Evolutionary conservation across 2,797 vertebrate species (phyloP).

Genomic region (Acipenser oxyrinchus): DNA sequence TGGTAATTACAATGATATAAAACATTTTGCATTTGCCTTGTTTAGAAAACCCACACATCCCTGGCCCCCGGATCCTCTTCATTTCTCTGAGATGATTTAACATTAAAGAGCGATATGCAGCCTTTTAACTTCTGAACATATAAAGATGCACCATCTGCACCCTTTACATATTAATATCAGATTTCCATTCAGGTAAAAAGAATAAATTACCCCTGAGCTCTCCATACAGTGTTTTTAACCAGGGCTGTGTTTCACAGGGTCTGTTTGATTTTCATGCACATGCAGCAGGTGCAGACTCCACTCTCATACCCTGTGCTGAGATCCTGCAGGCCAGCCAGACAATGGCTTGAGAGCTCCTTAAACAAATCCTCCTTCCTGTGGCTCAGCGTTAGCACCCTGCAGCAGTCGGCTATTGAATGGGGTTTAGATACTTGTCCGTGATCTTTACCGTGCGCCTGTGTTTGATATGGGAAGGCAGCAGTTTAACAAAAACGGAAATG

Average conservation of each 20-base stretch:
- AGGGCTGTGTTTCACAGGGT: slow-evolving; percentile 26
- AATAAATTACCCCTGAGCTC: slow-evolving; percentile 18
- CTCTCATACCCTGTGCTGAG: neutral
- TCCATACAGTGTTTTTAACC: slow-evolving; percentile 28
- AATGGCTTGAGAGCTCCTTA: neutral
- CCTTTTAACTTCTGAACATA: slow-evolving; percentile 37
- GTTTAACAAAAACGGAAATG: too few relatives aligned
- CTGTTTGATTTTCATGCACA: slow-evolving; percentile 21
- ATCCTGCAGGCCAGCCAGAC: neutral
- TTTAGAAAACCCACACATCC: too few relatives aligned
- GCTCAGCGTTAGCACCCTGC: too few relatives aligned
- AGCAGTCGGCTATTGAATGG: too few relatives aligned
- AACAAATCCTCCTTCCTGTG: slow-evolving; percentile 5
- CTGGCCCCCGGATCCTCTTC: too few relatives aligned
- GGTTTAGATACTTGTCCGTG: too few relatives aligned
- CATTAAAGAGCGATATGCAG: neutral
- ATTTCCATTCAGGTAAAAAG: slow-evolving; percentile 37
- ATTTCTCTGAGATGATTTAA: too few relatives aligned
- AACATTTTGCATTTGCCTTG: too few relatives aligned
- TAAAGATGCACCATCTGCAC: slow-evolving; percentile 9
- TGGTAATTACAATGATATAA: too few relatives aligned
- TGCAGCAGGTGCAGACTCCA: slow-evolving; percentile 23
- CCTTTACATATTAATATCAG: slow-evolving; percentile 59
- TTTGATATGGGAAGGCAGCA: too few relatives aligned
- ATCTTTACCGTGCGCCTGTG: too few relatives aligned